A percentile compares a stretch with the other conserved stretches of the same genome.
These are phyloP conservation scores for Spodoptera litura DNA, from an alignment of 1,140 invertebrate genomes.

Conservation along the genomic window DNA sequence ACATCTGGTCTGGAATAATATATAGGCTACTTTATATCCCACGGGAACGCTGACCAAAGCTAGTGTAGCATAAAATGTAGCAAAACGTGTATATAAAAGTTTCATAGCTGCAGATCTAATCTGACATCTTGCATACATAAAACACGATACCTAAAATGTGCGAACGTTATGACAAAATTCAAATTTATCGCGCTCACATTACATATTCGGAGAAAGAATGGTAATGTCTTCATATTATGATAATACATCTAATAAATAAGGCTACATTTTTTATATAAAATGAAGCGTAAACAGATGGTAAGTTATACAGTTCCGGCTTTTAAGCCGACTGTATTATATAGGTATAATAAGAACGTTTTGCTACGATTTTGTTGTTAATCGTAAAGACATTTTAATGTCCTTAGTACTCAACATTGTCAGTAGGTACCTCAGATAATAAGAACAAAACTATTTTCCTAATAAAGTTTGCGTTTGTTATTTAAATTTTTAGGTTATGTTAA, in stretches of 20 bases:
- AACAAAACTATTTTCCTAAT: too few relatives aligned
- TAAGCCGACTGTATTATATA: background rate
- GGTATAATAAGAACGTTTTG: background rate
- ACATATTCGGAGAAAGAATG: slow-evolving; percentile 45
- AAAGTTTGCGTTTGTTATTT: too few relatives aligned
- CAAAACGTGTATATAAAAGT: background rate
- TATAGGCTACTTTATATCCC: too few relatives aligned
- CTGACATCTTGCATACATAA: slow-evolving; percentile 40
- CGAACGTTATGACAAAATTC: slow-evolving; percentile 49
- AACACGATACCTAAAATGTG: slow-evolving; percentile 33
- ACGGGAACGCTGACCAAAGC: too few relatives aligned
- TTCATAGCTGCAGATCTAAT: slow-evolving; percentile 24
- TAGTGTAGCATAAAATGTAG: too few relatives aligned
- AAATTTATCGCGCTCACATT: slow-evolving; percentile 43
- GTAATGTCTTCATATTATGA: slow-evolving; percentile 43
- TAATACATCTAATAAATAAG: slow-evolving; percentile 47
- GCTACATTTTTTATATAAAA: slow-evolving; percentile 42
- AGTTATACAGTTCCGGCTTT: background rate
- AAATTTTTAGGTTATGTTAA: too few relatives aligned
- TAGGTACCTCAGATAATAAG: too few relatives aligned
- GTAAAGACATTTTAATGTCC: too few relatives aligned
- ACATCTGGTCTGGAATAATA: too few relatives aligned
- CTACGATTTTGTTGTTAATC: too few relatives aligned
- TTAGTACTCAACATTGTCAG: too few relatives aligned
- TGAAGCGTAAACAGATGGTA: slow-evolving; percentile 20